Evolutionary conservation across 2,888 invertebrate genomes (phyloP).

Genomic region (Orthonevra nobilis): DNA sequence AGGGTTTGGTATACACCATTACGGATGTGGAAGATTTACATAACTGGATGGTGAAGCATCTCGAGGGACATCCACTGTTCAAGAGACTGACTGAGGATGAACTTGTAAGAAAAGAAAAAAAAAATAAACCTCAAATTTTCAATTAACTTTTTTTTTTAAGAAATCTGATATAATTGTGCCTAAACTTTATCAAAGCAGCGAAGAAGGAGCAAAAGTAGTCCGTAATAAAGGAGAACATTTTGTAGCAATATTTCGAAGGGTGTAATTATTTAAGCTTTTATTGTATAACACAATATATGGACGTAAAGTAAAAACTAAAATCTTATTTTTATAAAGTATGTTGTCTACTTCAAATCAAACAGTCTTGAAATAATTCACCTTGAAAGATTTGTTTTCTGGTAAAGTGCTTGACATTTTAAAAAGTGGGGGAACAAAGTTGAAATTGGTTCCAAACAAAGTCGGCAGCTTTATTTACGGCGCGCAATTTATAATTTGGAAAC

Average conservation of each 20-base stretch:
- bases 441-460: too few relatives aligned
- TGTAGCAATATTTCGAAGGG: constrained; percentile 92
- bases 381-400: too few relatives aligned
- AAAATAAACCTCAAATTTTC: background rate
- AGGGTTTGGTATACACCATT: constrained; percentile 96
- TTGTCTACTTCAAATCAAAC: too few relatives aligned
- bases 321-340: too few relatives aligned
- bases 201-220: constrained; percentile 98
- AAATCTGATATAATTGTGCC: constrained; percentile 91
- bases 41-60: constrained; percentile 97
- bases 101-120: constrained; percentile 82
- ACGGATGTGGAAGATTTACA: constrained; percentile 98
- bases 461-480: too few relatives aligned
- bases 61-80: constrained; percentile 94
- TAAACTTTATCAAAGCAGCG: constrained; percentile 94
- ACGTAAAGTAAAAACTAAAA: too few relatives aligned
- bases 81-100: constrained; percentile 87
- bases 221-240: constrained; percentile 96
- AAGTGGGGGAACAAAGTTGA: too few relatives aligned
- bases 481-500: too few relatives aligned
- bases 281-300: too few relatives aligned
- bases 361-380: too few relatives aligned
- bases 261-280: too few relatives aligned
- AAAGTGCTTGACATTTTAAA: too few relatives aligned
- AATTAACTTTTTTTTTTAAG: constrained; percentile 76